Percentiles rank a stretch among this genome's conserved stretches.
These are phyloP conservation scores for Ceyx erithaca DNA, from an alignment of 2,797 vertebrate genomes.

Conservation along the genomic window DNA sequence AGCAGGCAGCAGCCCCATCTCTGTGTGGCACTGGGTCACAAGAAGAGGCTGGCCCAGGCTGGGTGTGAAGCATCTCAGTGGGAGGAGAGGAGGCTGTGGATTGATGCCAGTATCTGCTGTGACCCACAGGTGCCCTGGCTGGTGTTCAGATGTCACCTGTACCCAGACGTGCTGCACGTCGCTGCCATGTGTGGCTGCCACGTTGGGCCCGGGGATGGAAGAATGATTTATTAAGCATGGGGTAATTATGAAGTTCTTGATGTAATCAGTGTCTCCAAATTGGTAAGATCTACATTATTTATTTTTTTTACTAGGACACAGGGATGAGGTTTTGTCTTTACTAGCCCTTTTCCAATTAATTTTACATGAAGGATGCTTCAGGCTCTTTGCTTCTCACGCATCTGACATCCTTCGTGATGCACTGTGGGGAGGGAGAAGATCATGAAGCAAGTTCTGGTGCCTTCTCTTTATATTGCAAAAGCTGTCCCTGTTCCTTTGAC, in stretches of 20 bases:
- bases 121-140: not conserved
- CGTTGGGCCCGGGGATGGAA: not conserved
- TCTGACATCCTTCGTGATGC: not conserved
- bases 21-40: not conserved
- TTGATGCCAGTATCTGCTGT: not conserved
- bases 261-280: not conserved
- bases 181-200: not conserved
- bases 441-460: not conserved
- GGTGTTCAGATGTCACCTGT: not conserved
- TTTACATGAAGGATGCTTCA: conserved; percentile 5
- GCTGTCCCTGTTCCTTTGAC: not conserved
- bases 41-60: not conserved
- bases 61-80: not conserved
- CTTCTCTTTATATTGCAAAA: not conserved
- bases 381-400: not conserved
- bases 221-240: not conserved
- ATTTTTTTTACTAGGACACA: not conserved
- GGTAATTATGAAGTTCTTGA: not conserved
- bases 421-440: not conserved
- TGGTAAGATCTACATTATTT: not conserved
- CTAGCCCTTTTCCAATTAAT: not conserved
- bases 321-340: not conserved
- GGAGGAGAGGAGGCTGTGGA: not conserved
- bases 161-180: not conserved
- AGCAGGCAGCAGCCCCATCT: not conserved